Percentiles rank a stretch among this genome's conserved stretches.
Evolutionary conservation across 2,888 invertebrate genomes (phyloP).

Genomic region (Drosophila paramelanica): DNA sequence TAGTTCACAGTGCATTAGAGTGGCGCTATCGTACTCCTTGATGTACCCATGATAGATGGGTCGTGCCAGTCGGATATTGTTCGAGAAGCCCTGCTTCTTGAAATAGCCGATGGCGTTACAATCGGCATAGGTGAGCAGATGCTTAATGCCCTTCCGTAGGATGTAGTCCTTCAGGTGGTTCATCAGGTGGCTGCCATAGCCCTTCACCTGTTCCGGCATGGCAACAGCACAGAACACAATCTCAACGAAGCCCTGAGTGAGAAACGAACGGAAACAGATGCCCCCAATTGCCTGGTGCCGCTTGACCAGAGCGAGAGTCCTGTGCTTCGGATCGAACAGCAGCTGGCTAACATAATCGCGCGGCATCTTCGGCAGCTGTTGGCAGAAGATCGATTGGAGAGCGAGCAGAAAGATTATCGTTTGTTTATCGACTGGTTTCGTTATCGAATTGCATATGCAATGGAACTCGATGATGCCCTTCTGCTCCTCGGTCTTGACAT

Average conservation of each 20-base stretch:
- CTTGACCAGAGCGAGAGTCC: slow-evolving; percentile 95
- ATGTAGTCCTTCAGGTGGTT: slow-evolving; percentile 99
- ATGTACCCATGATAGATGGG: slow-evolving; percentile 95
- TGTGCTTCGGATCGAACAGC: slow-evolving; percentile 97
- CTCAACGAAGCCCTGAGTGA: slow-evolving; percentile 97
- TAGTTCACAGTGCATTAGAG: slow-evolving; percentile 98
- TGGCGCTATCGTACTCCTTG: slow-evolving; percentile 98
- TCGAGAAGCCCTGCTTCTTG: slow-evolving; percentile 97
- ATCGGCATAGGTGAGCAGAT: slow-evolving; percentile 98
- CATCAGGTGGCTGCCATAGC: slow-evolving; percentile 99
- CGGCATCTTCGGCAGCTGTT: slow-evolving; percentile 98
- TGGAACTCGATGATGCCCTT: slow-evolving; percentile 1
- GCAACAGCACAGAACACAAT: slow-evolving; percentile 99
- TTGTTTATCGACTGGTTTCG: slow-evolving; percentile 92
- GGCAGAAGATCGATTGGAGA: slow-evolving; percentile 96
- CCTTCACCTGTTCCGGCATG: slow-evolving; percentile 97
- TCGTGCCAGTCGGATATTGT: slow-evolving; percentile 93
- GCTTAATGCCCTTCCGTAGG: slow-evolving; percentile 93
- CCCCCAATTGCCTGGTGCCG: slow-evolving; percentile 95
- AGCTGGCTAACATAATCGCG: slow-evolving; percentile 97
- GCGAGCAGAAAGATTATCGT: slow-evolving; percentile 93
- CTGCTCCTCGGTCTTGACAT: slow-evolving; percentile 3
- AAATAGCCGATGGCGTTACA: slow-evolving; percentile 98
- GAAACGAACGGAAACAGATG: slow-evolving; percentile 97
- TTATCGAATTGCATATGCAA: slow-evolving; percentile 73